These are phyloP conservation scores for Incurvaria masculella DNA, from an alignment of 2,888 invertebrate species.

Conservation along the genomic window DNA sequence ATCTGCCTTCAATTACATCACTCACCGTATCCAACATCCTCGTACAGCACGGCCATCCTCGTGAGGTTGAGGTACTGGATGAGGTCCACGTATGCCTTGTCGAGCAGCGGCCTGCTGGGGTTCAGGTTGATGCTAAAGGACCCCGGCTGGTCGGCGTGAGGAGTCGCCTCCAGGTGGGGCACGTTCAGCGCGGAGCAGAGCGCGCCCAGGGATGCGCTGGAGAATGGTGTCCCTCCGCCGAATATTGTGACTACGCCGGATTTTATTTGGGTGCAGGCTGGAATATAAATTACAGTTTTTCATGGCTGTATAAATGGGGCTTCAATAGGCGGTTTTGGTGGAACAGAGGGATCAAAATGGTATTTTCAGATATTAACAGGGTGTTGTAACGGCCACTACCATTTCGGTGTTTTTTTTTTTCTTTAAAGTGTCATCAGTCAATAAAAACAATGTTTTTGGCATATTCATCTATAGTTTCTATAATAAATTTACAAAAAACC, in stretches of 20 bases:
- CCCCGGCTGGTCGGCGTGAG: constrained; percentile 23
- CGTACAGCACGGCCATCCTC: constrained; percentile 88
- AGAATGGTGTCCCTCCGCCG: constrained; percentile 79
- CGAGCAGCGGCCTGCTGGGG: constrained; percentile 79
- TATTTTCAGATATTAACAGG: too few species aligned
- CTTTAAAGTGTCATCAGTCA: too few species aligned
- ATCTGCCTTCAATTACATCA: not conserved
- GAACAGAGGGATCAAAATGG: too few species aligned
- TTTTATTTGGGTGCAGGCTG: constrained; percentile 80
- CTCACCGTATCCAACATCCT: constrained; percentile 82
- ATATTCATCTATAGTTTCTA: too few species aligned
- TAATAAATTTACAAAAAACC: too few species aligned
- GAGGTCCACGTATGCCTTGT: constrained; percentile 80
- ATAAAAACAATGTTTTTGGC: too few species aligned
- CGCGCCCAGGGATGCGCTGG: constrained; percentile 82
- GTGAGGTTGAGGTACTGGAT: constrained; percentile 91
- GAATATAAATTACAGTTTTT: too few species aligned
- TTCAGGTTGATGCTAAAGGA: constrained; percentile 83
- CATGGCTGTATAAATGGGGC: too few species aligned
- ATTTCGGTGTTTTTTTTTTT: too few species aligned
- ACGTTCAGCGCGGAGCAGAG: constrained; percentile 86
- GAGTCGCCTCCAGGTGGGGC: constrained; percentile 76
- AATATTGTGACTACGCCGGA: constrained; percentile 85
- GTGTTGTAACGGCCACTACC: too few species aligned
- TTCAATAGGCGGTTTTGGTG: too few species aligned